Conservation (phyloP, 1,140 invertebrate species). For the Antheraea pernyi region DNA sequence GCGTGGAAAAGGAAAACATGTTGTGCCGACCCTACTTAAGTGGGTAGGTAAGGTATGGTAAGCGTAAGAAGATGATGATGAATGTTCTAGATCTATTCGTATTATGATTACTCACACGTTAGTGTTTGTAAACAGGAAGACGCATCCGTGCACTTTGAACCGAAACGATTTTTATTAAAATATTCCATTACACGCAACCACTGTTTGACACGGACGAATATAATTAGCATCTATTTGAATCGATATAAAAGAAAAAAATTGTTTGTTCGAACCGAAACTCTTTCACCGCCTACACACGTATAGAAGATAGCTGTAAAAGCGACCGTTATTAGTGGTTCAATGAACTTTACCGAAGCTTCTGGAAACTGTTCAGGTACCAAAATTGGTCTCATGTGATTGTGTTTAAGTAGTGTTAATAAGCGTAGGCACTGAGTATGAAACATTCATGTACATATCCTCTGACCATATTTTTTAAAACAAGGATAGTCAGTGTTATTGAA, state of each 20-base stretch:
- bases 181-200: neutral
- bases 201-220: neutral
- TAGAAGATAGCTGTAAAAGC: slow-evolving; percentile 16
- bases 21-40: no score
- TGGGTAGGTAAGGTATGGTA: no score
- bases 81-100: no score
- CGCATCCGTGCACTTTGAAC: neutral
- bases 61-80: no score
- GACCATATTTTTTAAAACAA: neutral
- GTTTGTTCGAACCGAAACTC: neutral
- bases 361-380: slow-evolving; percentile 15
- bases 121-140: neutral
- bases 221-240: slow-evolving; percentile 5
- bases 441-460: neutral
- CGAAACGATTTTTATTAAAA: slow-evolving; percentile 3
- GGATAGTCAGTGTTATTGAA: no score
- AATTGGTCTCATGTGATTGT: slow-evolving; percentile 12
- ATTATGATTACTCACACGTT: neutral
- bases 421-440: neutral
- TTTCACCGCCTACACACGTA: slow-evolving; percentile 9
- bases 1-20: no score
- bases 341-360: slow-evolving; percentile 18
- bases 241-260: neutral
- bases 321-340: slow-evolving; percentile 19
- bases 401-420: neutral